A percentile compares a stretch with the other conserved stretches of the same genome.
These are phyloP conservation scores for Zaprionus vittiger DNA, from an alignment of 1,140 invertebrate genomes.

Conservation along the genomic window DNA sequence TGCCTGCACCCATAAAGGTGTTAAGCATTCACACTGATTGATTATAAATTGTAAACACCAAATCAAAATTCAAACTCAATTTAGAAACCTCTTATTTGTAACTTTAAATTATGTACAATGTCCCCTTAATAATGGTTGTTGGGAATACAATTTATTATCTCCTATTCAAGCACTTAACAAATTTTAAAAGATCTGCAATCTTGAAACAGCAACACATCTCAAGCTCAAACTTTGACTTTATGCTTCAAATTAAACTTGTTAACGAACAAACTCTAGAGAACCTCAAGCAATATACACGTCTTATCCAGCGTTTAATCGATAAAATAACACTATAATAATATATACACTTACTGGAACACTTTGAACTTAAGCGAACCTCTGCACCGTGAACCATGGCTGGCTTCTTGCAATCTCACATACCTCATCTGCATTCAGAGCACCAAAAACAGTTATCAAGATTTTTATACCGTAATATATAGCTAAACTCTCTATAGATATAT, in stretches of 20 bases:
- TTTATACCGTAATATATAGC: slow-evolving; percentile 59
- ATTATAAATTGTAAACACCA: neutral
- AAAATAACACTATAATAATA: slow-evolving; percentile 22
- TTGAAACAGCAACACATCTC: slow-evolving; percentile 19
- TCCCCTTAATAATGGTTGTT: no score
- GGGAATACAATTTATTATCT: no score
- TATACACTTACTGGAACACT: slow-evolving; percentile 29
- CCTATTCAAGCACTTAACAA: neutral
- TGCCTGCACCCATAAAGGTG: neutral
- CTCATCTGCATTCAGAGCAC: slow-evolving; percentile 78
- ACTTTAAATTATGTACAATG: neutral
- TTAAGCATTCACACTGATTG: neutral
- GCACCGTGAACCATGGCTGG: slow-evolving; percentile 71
- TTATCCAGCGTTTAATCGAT: slow-evolving; percentile 30
- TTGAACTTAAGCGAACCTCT: slow-evolving; percentile 52
- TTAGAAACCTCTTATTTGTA: neutral
- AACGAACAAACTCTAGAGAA: slow-evolving; percentile 2
- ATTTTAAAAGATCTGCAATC: neutral
- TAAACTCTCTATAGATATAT: neutral
- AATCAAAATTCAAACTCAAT: neutral
- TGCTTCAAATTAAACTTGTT: slow-evolving; percentile 11
- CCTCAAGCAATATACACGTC: slow-evolving; percentile 57
- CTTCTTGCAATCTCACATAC: slow-evolving; percentile 72
- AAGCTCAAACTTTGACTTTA: slow-evolving; percentile 51
- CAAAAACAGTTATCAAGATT: slow-evolving; percentile 53